Evolutionary conservation across 2,888 invertebrate species (phyloP), one percentile per base, ranked within the genome.

Genomic region (Pelosia muscerda): DNA sequence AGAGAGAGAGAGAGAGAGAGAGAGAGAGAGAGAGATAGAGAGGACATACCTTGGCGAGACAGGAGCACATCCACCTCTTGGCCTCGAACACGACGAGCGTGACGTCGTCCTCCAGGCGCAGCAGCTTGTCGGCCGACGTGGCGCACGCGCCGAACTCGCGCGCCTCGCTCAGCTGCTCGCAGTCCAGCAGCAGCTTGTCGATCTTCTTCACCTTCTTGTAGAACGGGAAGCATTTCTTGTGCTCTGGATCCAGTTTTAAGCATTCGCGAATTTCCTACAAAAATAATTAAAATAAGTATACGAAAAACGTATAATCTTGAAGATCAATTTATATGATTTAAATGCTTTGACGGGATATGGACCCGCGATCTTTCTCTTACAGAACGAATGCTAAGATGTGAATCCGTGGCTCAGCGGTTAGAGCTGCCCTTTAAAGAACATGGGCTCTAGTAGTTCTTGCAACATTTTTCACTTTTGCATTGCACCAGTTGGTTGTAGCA

Each of bases 121-220:
- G 90, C 61, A 96, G 96, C 77, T 96, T 95, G 73, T 96, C 94
- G 0, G 97, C 98, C 49, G 96, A 95, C 11, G 93, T 93, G 55
- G 97, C 95, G 84, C 98, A 98, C 11, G 96, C 96, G 2, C 88
- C 87, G 91, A 95, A 97, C 83, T 97, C 95, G 49, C 96, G 95
- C 34, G 95, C 91, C 75, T 96, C 96, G 38, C 96, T 93, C 3
- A 95, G 90, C 62, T 92, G 88, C 82, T 97, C 96, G 13, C 97
- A 97, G 28, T 96, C 96, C 28, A 92, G 88, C 67, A 98, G 88
- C 69, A 97, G 94, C 87, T 98, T 98, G 77, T 98, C 98, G 19
- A 99, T 96, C 88, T 99, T 99, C 89, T 99, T 99, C 42, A 99
- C 95, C 88, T 98, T 98, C 90, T 99, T 99, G 95, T 99, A 99